phyloP scores from a whole-genome alignment of 2,888 invertebrate species.

The Apotomis betuletana region DNA sequence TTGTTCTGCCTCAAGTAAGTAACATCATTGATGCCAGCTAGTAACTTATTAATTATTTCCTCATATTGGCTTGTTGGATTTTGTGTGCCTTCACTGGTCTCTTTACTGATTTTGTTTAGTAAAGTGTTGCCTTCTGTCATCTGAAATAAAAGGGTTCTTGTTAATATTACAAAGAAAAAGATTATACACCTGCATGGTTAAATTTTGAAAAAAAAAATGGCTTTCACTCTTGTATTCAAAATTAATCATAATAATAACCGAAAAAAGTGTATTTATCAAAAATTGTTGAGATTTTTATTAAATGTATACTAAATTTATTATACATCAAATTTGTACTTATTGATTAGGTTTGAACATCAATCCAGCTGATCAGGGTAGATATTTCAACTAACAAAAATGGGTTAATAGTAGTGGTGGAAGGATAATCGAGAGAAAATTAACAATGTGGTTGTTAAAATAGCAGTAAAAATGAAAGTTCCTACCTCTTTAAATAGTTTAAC shows the following conservation, averaged over 20 bases:
- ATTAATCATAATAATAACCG: too few relatives aligned
- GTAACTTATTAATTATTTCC: constrained; percentile 65
- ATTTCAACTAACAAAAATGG: too few relatives aligned
- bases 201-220: too few relatives aligned
- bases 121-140: constrained; percentile 69
- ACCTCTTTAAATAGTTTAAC: constrained; percentile 73
- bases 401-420: too few relatives aligned
- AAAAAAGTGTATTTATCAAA: too few relatives aligned
- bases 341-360: too few relatives aligned
- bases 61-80: constrained; percentile 59
- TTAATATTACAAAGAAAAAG: background rate
- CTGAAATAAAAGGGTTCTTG: constrained; percentile 52
- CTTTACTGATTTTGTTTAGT: constrained; percentile 57
- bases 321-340: too few relatives aligned
- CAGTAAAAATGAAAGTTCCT: constrained; percentile 7
- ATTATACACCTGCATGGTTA: too few relatives aligned
- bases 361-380: too few relatives aligned
- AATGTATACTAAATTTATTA: too few relatives aligned
- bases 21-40: constrained; percentile 70
- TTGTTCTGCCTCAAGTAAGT: constrained; percentile 68
- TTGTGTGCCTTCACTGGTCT: constrained; percentile 50
- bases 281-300: too few relatives aligned
- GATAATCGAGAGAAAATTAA: background rate
- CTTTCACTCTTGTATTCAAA: too few relatives aligned
- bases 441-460: background rate